A percentile compares a stretch with the other conserved stretches of the same genome.
Conservation (phyloP, 1,140 invertebrate genomes). For the Venturia canescens region DNA sequence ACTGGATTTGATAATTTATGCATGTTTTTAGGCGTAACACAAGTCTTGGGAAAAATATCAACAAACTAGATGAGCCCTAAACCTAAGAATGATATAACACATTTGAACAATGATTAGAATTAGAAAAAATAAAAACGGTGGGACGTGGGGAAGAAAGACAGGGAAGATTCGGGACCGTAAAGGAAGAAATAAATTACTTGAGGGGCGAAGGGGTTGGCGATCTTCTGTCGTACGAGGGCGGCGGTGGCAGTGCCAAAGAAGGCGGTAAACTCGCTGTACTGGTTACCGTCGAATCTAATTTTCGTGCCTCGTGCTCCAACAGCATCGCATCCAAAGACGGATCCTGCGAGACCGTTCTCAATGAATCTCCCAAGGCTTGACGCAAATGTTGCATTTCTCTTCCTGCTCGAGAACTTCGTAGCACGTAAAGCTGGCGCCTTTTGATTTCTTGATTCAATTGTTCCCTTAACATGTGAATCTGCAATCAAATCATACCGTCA, state of each 20-base stretch:
- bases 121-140: background rate
- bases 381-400: conserved; percentile 91
- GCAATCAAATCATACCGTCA: conserved; percentile 43
- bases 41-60: background rate
- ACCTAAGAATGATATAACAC: background rate
- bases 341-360: conserved; percentile 89
- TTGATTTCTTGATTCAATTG: conserved; percentile 92
- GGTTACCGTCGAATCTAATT: conserved; percentile 84
- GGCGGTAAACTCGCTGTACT: conserved; percentile 80
- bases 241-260: conserved; percentile 67
- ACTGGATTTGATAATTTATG: too few species aligned
- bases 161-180: conserved; percentile 18
- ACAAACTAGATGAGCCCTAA: background rate
- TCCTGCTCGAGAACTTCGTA: conserved; percentile 88
- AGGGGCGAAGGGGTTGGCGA: conserved; percentile 74
- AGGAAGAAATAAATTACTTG: conserved; percentile 60
- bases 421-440: conserved; percentile 89
- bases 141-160: background rate
- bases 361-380: conserved; percentile 88
- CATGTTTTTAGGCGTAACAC: too few species aligned
- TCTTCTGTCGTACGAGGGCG: conserved; percentile 66
- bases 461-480: conserved; percentile 86
- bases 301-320: conserved; percentile 90
- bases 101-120: background rate
- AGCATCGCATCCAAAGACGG: conserved; percentile 88